Conservation (phyloP, 2,888 invertebrate genomes). For the Sinopyrophorus schimmeli region DNA sequence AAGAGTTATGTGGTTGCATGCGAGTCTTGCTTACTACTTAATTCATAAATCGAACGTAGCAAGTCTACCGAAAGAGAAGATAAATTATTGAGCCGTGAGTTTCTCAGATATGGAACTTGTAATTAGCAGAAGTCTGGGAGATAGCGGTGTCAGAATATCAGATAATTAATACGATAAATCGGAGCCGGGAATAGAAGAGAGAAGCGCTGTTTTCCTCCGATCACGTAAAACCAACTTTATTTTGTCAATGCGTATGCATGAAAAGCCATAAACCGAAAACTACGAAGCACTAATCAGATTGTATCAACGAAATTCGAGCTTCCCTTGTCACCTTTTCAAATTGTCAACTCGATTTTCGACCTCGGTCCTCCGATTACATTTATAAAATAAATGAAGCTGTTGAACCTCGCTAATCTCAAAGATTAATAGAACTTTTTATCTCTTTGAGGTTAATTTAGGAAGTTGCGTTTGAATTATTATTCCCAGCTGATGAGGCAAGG, state of each 20-base stretch:
- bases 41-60: constrained; percentile 29
- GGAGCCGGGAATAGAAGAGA: constrained; percentile 17
- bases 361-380: constrained; percentile 9
- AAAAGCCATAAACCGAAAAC: too few species aligned
- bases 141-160: constrained; percentile 39
- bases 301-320: constrained; percentile 4
- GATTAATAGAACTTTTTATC: constrained; percentile 24
- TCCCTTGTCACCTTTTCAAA: constrained; percentile 3
- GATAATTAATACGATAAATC: constrained; percentile 42
- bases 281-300: too few species aligned
- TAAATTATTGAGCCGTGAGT: constrained; percentile 36
- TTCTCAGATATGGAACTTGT: constrained; percentile 38
- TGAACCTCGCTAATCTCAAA: constrained; percentile 13
- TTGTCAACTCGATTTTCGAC: constrained; percentile 12
- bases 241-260: constrained; percentile 1
- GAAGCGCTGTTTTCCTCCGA: constrained; percentile 8
- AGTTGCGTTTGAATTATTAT: constrained; percentile 16
- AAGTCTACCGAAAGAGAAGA: constrained; percentile 31
- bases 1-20: too few species aligned
- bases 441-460: constrained; percentile 23
- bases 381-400: constrained; percentile 13
- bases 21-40: constrained; percentile 25
- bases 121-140: constrained; percentile 37
- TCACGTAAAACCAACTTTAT: constrained; percentile 13
- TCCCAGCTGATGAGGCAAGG: constrained; percentile 8